Evolutionary conservation across 2,113 vertebrate species (phyloP).

Genomic region (Tragulus kanchil): DNA sequence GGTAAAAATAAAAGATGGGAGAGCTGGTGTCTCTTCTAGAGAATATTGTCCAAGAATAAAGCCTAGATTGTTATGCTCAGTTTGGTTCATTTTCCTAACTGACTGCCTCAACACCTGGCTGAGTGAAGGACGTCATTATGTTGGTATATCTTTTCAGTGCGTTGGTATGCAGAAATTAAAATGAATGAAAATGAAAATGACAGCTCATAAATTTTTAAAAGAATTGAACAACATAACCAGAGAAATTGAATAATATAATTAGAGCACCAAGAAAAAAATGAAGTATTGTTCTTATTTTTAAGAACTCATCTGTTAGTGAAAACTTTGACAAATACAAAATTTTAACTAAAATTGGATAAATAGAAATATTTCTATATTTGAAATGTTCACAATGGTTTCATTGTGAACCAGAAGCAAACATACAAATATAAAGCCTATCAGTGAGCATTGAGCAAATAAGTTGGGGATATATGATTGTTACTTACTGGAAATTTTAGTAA

Average conservation of each 20-base stretch:
- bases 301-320: not conserved
- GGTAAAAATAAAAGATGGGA: not conserved
- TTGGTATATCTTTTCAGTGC: not conserved
- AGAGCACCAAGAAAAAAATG: not conserved
- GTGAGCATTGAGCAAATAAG: not conserved
- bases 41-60: not conserved
- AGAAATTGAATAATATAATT: not conserved
- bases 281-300: not conserved
- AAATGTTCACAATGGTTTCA: not conserved
- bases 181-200: not conserved
- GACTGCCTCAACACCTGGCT: not conserved
- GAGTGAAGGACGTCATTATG: not conserved
- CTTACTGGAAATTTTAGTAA: not conserved
- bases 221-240: not conserved
- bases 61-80: not conserved
- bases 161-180: not conserved
- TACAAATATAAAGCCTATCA: not conserved
- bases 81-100: not conserved
- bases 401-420: not conserved
- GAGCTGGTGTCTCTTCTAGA: not conserved
- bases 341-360: not conserved
- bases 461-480: not conserved
- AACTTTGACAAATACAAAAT: not conserved
- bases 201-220: not conserved
- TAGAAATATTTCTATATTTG: not conserved